These are phyloP conservation scores for Ctenochaetus hawaiiensis DNA, from an alignment of 2,797 vertebrate genomes.

Conservation along the genomic window DNA sequence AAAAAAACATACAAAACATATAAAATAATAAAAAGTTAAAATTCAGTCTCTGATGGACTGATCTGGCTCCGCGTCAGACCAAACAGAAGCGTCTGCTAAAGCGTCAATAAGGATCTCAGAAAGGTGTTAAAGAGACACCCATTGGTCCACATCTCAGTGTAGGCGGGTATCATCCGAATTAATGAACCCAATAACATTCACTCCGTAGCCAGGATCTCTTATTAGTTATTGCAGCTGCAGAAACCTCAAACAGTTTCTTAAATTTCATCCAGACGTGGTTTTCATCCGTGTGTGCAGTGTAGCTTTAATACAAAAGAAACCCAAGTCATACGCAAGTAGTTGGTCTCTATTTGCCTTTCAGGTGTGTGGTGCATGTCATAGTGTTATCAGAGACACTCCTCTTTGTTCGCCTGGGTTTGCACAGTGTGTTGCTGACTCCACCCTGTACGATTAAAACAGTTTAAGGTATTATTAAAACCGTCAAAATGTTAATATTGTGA, in stretches of 20 bases:
- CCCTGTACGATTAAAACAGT: constrained; percentile 23
- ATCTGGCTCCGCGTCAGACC: background rate
- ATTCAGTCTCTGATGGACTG: background rate
- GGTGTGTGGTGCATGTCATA: constrained; percentile 67
- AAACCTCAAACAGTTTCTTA: background rate
- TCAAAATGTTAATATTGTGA: background rate
- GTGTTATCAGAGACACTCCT: constrained; percentile 66
- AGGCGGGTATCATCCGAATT: constrained; percentile 41
- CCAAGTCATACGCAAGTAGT: constrained; percentile 28
- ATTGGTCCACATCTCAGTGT: constrained; percentile 59
- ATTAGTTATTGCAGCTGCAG: background rate
- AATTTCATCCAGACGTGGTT: background rate
- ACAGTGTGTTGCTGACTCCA: constrained; percentile 48
- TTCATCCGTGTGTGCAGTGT: constrained; percentile 8
- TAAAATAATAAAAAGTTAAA: constrained; percentile 3
- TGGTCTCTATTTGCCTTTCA: constrained; percentile 75
- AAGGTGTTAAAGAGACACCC: background rate
- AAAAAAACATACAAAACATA: constrained; percentile 1
- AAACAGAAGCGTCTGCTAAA: constrained; percentile 15
- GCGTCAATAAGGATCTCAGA: constrained; percentile 4
- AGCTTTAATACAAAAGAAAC: background rate
- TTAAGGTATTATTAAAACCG: background rate
- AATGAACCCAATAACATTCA: background rate
- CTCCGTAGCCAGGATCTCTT: constrained; percentile 3
- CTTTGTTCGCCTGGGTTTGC: constrained; percentile 32